Percentiles rank a stretch among this genome's conserved stretches.
Evolutionary conservation across 2,888 invertebrate species (phyloP).

Genomic region (Gastracanthus pulcherrimus): DNA sequence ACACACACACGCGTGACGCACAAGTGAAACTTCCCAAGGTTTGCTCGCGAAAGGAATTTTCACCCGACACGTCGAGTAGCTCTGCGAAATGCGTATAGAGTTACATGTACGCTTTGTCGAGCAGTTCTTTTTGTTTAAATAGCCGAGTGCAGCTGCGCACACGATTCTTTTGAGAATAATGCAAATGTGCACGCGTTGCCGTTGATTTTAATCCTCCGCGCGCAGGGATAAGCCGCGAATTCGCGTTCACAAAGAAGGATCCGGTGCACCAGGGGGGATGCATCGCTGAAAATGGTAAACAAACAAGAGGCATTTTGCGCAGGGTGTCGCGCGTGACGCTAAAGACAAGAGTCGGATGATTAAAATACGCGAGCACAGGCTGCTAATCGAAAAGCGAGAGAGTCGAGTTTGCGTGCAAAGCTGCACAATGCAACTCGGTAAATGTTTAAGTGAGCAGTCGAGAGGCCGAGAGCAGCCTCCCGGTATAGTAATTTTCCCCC

Average conservation of each 20-base stretch:
- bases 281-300: too few relatives aligned
- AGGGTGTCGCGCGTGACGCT: too few relatives aligned
- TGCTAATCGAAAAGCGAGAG: slow-evolving; percentile 1
- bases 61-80: background rate
- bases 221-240: too few relatives aligned
- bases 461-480: background rate
- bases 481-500: background rate
- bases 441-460: slow-evolving; percentile 25
- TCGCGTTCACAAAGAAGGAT: too few relatives aligned
- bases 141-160: too few relatives aligned
- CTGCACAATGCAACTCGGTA: background rate
- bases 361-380: too few relatives aligned
- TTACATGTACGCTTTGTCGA: background rate
- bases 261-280: too few relatives aligned
- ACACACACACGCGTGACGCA: background rate
- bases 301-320: too few relatives aligned
- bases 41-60: background rate
- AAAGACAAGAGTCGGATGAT: too few relatives aligned
- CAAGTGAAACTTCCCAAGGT: background rate
- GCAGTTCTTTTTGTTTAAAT: background rate
- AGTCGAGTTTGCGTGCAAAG: background rate
- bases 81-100: background rate
- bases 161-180: background rate
- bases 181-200: slow-evolving; percentile 5
- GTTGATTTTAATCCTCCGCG: too few relatives aligned